phyloP scores from a whole-genome alignment of 2,888 invertebrate species.

The Lasius platythorax region DNA sequence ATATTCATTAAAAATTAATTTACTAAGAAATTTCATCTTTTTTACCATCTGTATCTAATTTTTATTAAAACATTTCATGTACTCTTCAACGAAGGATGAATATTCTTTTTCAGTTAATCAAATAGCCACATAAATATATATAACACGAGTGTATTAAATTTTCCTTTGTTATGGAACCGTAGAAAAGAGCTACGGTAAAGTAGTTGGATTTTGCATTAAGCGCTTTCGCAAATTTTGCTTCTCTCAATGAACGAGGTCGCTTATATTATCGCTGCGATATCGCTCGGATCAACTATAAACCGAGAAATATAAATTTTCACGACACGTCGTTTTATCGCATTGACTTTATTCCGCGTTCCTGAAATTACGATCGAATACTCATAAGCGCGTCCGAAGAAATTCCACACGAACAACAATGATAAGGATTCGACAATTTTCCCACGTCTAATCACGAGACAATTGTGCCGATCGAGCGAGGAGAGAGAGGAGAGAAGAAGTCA shows the following conservation, averaged over 20 bases:
- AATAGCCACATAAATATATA: background rate
- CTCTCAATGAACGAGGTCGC: background rate
- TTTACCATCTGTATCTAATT: background rate
- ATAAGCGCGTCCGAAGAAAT: conserved; percentile 8
- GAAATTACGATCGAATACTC: conserved; percentile 1
- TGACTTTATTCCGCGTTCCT: background rate
- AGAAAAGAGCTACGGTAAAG: background rate
- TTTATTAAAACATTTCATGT: background rate
- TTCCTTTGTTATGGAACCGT: background rate
- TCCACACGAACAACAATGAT: conserved; percentile 1
- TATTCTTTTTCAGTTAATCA: background rate
- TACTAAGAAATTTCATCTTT: background rate
- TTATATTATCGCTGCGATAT: background rate
- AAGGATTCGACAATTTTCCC: background rate
- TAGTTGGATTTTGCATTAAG: background rate
- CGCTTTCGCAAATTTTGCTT: background rate
- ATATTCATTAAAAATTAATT: background rate
- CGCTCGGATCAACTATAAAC: background rate
- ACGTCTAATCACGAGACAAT: background rate
- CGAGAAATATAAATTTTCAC: conserved; percentile 10
- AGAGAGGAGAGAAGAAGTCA: background rate
- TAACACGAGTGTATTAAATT: background rate
- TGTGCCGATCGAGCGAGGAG: background rate
- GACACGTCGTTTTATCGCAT: background rate
- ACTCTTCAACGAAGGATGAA: background rate